These are phyloP conservation scores for Catostomus latipinnis DNA, from an alignment of 2,797 vertebrate genomes.

Conservation along the genomic window DNA sequence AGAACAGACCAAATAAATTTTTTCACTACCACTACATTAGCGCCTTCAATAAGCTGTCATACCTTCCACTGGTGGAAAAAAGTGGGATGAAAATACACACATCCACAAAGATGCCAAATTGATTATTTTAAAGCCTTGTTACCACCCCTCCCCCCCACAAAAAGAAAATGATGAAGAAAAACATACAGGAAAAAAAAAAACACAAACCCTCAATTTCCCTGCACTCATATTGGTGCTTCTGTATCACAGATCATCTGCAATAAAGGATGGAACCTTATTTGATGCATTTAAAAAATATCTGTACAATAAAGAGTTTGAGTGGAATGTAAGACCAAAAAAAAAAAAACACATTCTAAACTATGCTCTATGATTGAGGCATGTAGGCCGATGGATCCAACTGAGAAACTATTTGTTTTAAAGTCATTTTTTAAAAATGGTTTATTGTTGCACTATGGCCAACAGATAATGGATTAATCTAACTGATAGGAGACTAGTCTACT, in stretches of 20 bases:
- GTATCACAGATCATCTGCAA: not conserved
- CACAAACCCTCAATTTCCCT: not conserved
- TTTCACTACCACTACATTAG: conserved; percentile 31
- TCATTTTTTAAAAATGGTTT: not conserved
- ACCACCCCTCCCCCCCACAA: not conserved
- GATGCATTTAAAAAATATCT: not conserved
- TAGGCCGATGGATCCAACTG: not conserved
- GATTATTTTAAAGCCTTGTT: not conserved
- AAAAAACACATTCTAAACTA: not conserved
- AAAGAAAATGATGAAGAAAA: not conserved
- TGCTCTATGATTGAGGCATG: not conserved
- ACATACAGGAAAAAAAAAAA: not conserved
- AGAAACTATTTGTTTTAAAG: not conserved
- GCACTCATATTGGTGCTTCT: not conserved
- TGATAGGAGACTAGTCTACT: not conserved
- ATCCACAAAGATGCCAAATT: not conserved
- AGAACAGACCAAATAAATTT: not conserved
- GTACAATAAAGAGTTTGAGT: conserved; percentile 10
- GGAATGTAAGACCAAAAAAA: conserved; percentile 31
- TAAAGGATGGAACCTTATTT: not conserved
- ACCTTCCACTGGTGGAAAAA: conserved; percentile 2
- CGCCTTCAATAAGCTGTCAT: not conserved
- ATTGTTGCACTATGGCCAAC: not conserved
- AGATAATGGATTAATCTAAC: not conserved
- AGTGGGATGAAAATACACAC: not conserved